phyloP scores from a whole-genome alignment of 1,140 invertebrate genomes.

The Drosophila pruinosa region DNA sequence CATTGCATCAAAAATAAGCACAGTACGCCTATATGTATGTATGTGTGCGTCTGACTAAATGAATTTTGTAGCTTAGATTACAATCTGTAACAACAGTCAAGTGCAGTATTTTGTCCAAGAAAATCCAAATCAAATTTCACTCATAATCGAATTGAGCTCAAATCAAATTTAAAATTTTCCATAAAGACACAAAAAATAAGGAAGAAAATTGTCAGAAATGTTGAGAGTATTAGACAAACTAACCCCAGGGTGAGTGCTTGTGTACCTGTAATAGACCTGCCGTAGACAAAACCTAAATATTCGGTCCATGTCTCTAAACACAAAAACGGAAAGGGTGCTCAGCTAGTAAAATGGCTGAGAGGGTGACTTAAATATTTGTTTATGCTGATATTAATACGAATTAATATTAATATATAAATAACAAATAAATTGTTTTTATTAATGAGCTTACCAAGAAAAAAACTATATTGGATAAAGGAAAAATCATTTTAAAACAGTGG shows the following conservation, averaged over 20 bases:
- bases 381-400: too few relatives aligned
- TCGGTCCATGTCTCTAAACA: slow-evolving; percentile 8
- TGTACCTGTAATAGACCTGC: slow-evolving; percentile 67
- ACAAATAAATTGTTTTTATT: too few relatives aligned
- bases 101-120: slow-evolving; percentile 29
- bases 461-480: too few relatives aligned
- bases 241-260: slow-evolving; percentile 27
- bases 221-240: slow-evolving; percentile 16
- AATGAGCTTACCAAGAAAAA: too few relatives aligned
- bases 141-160: slow-evolving; percentile 67
- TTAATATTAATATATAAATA: too few relatives aligned
- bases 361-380: background rate
- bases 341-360: background rate
- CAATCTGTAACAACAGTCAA: slow-evolving; percentile 50
- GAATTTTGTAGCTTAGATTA: slow-evolving; percentile 41
- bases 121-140: slow-evolving; percentile 5
- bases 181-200: slow-evolving; percentile 1
- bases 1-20: slow-evolving; percentile 35
- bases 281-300: slow-evolving; percentile 40
- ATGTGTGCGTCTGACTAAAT: background rate
- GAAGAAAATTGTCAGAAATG: slow-evolving; percentile 13
- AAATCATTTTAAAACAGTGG: too few relatives aligned
- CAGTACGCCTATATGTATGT: background rate
- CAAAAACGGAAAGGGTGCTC: slow-evolving; percentile 8
- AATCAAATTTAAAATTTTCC: slow-evolving; percentile 67